phyloP scores from a whole-genome alignment of 1,140 invertebrate species.

The Dendroctonus ponderosae region DNA sequence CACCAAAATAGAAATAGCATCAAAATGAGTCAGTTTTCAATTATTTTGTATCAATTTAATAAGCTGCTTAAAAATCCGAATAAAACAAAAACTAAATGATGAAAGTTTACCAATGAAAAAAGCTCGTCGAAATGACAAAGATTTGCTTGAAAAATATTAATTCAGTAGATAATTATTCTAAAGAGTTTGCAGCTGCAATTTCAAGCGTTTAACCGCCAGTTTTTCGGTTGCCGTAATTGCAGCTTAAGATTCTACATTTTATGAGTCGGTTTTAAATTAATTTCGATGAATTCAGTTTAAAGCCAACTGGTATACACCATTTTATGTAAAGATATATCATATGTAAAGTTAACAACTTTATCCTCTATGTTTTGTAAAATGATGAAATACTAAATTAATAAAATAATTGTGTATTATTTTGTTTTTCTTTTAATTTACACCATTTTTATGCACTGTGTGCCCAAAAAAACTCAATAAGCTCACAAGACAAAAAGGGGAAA shows the following conservation, averaged over 20 bases:
- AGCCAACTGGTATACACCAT: slow-evolving; percentile 29
- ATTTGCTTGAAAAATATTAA: slow-evolving; percentile 42
- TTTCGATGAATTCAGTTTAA: slow-evolving; percentile 13
- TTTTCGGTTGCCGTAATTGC: not conserved
- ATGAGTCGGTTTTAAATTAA: slow-evolving; percentile 24
- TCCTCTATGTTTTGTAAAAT: slow-evolving; percentile 36
- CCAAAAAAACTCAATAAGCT: no score
- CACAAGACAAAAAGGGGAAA: no score
- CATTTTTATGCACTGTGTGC: no score
- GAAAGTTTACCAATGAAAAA: not conserved
- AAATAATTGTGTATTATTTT: slow-evolving; percentile 24
- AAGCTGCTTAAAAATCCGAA: not conserved
- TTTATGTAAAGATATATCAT: slow-evolving; percentile 29
- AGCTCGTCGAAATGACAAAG: slow-evolving; percentile 47
- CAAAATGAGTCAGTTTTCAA: no score
- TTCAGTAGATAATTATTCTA: slow-evolving; percentile 14
- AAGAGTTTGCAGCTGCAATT: not conserved
- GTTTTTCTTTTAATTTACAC: not conserved
- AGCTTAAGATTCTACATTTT: not conserved
- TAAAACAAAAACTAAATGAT: not conserved
- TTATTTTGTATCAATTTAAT: not conserved
- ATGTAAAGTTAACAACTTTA: slow-evolving; percentile 33
- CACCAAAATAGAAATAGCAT: not conserved
- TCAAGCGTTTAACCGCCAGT: not conserved
- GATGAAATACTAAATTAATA: slow-evolving; percentile 26